phyloP scores from a whole-genome alignment of 2,113 vertebrate genomes.

The Psittacara wagleri region DNA sequence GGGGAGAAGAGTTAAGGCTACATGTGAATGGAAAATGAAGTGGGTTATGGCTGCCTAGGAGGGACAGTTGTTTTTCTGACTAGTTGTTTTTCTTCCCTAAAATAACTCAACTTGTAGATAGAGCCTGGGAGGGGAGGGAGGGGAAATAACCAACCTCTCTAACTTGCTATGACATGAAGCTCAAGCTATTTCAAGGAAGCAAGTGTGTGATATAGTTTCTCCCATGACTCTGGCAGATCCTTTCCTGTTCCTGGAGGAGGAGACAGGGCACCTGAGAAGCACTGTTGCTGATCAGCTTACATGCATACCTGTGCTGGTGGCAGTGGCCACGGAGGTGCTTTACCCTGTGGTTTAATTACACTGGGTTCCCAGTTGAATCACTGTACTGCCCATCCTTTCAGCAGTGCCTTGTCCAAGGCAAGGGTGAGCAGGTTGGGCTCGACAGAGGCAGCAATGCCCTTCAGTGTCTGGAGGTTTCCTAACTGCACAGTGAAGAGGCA shows the following conservation, averaged over 20 bases:
- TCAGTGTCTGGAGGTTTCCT: not conserved
- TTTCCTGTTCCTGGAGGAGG: not conserved
- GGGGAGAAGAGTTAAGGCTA: not conserved
- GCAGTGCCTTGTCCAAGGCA: not conserved
- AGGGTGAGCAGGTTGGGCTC: not conserved
- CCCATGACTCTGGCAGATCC: not conserved
- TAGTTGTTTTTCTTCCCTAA: not conserved
- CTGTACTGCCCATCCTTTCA: not conserved
- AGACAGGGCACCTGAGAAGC: not conserved
- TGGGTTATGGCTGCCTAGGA: not conserved
- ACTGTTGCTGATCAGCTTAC: not conserved
- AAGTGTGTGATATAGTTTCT: not conserved
- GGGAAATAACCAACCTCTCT: not conserved
- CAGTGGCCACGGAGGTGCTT: not conserved
- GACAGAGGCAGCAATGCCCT: not conserved
- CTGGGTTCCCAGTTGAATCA: not conserved
- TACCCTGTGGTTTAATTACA: not conserved
- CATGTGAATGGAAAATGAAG: not conserved
- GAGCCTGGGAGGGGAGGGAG: not conserved
- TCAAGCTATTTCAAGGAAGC: not conserved
- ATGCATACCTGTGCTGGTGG: not conserved
- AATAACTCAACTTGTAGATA: not conserved
- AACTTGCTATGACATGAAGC: not conserved
- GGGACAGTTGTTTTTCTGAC: not conserved
- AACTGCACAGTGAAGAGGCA: not conserved